Evolutionary conservation across 1,140 invertebrate species (phyloP), one percentile per base, ranked within the genome.

Genomic region (Lamellibrachia luymesi): DNA sequence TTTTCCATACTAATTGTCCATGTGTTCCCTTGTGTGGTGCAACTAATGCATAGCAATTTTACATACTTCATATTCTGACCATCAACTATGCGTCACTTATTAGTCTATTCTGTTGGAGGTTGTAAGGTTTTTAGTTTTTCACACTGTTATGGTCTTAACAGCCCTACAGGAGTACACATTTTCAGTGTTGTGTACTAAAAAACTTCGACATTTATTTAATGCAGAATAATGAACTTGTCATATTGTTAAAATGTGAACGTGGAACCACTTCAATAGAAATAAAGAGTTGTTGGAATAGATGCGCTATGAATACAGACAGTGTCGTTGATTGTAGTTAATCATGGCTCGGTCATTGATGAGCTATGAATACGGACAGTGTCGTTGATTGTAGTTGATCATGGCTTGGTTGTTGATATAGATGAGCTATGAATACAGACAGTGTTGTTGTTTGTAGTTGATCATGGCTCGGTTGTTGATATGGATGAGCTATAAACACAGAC

Each of bases 381-480:
- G 17, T 27, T 22, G 27, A 1, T 97, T 97, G 13, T 96, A 98
- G 98, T 96, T 99, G 38, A 99, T 99, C 93, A 97, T 99, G 95
- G 99, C 99, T 96, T 97, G 99, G 93, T 98, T 99, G 93, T 99
- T 38, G 38, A 38, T 38, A 38, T 38, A 38, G 38, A 38, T 38
- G 38, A 38, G 38, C 1, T 38, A 38, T 38, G 38, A 38, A 38
- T 38, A 38, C 38, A 38, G 38, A 38, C 89, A 27, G 89, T 90
- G 89, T 90, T 90, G 17, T 27, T 22, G 27, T 90, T 97, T 97
- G 13, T 96, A 98, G 98, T 96, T 99, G 38, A 99, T 99, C 93
- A 97, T 99, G 95, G 99, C 99, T 96, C 97, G 99, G 93, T 98
- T 99, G 93, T 99, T 38, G 38, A 38, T 38, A 38, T 38, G 1